Evolutionary conservation across 2,888 invertebrate species (phyloP).

Genomic region (Pachymerium ferrugineum): DNA sequence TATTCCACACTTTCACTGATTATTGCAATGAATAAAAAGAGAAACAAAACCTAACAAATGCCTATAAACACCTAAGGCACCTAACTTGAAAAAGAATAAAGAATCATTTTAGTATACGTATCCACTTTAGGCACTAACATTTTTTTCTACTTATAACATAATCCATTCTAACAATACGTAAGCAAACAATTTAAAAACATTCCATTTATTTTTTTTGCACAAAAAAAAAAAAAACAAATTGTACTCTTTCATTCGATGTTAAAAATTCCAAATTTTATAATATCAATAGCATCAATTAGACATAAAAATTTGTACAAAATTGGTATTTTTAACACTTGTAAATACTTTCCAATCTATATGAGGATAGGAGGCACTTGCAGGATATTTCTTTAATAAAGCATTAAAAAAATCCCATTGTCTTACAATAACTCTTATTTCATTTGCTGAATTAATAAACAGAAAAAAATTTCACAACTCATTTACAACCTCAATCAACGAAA

Average conservation of each 20-base stretch:
- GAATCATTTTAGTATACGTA: background rate
- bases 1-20: background rate
- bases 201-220: too few relatives aligned
- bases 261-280: too few relatives aligned
- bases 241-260: too few relatives aligned
- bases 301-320: slow-evolving; percentile 23
- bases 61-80: background rate
- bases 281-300: background rate
- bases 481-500: too few relatives aligned
- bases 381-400: background rate
- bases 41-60: background rate
- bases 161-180: too few relatives aligned
- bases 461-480: too few relatives aligned
- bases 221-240: too few relatives aligned
- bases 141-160: background rate
- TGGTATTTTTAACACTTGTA: background rate
- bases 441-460: too few relatives aligned
- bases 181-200: too few relatives aligned
- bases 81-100: background rate
- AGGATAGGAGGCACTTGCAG: background rate
- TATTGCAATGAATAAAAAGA: background rate
- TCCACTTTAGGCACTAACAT: slow-evolving; percentile 2
- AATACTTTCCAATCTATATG: background rate
- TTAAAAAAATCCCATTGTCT: background rate
- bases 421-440: too few relatives aligned